These are phyloP conservation scores for Meta bourneti DNA, from an alignment of 2,888 invertebrate species.

Conservation along the genomic window DNA sequence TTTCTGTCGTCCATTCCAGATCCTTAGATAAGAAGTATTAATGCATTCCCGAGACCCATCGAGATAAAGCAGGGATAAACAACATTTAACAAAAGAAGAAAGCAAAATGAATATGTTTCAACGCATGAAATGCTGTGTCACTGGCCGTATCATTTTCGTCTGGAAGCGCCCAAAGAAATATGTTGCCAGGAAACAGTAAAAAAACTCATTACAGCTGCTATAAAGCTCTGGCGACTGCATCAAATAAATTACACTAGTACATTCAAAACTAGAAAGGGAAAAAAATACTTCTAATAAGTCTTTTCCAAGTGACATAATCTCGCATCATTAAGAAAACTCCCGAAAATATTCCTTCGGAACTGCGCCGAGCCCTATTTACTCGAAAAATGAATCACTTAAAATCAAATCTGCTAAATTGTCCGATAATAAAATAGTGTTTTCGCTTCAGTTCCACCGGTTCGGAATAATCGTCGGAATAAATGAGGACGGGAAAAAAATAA, in stretches of 20 bases:
- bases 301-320: constrained; percentile 45
- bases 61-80: constrained; percentile 23
- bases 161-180: constrained; percentile 20
- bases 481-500: not conserved
- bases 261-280: not conserved
- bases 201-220: constrained; percentile 58
- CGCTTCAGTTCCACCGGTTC: constrained; percentile 50
- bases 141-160: constrained; percentile 28
- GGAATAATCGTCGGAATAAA: constrained; percentile 60
- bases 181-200: constrained; percentile 21
- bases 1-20: not conserved
- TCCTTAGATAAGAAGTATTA: constrained; percentile 31
- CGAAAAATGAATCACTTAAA: constrained; percentile 65
- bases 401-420: constrained; percentile 69
- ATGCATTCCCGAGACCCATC: constrained; percentile 22
- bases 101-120: constrained; percentile 35
- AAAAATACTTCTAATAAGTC: constrained; percentile 28
- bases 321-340: constrained; percentile 48
- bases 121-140: constrained; percentile 24
- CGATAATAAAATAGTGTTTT: constrained; percentile 64
- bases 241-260: constrained; percentile 17
- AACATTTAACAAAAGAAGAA: not conserved
- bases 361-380: constrained; percentile 28
- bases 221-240: constrained; percentile 30
- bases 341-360: constrained; percentile 35